Conservation (phyloP, 2,113 vertebrate genomes). For the Phoenicopterus ruber region DNA sequence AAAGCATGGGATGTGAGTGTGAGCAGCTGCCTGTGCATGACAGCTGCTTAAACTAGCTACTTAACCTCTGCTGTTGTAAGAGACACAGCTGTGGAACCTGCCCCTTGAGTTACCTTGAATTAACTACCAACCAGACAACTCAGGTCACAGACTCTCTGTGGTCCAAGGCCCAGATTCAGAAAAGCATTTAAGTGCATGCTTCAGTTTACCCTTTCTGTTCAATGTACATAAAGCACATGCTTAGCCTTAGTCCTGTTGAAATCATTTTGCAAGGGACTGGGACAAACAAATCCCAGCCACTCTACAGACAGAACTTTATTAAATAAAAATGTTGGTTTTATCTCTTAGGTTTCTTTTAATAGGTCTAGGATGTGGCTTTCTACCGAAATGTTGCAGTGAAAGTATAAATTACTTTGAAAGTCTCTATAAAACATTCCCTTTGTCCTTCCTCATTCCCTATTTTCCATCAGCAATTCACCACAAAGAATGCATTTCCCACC, state of each 20-base stretch:
- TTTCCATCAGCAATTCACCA: not conserved
- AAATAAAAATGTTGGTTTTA: not conserved
- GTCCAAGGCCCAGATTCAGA: not conserved
- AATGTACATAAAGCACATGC: not conserved
- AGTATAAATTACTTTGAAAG: not conserved
- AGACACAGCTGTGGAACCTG: not conserved
- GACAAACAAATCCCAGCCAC: not conserved
- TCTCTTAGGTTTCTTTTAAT: not conserved
- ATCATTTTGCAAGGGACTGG: not conserved
- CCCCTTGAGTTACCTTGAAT: not conserved
- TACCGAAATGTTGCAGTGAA: not conserved
- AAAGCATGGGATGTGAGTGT: not conserved
- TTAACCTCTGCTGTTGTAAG: not conserved
- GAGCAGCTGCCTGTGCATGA: not conserved
- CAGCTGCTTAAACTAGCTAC: not conserved
- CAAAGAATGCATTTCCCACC: not conserved
- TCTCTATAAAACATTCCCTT: not conserved
- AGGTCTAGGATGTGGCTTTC: not conserved
- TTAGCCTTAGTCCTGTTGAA: not conserved
- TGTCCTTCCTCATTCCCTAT: not conserved
- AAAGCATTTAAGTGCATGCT: not conserved
- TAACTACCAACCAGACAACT: not conserved
- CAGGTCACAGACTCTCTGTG: not conserved
- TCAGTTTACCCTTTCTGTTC: not conserved
- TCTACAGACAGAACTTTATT: not conserved